Base-by-base conservation (phyloP, 2,113 vertebrate species). In the Paracanthobrama guichenoti region DNA sequence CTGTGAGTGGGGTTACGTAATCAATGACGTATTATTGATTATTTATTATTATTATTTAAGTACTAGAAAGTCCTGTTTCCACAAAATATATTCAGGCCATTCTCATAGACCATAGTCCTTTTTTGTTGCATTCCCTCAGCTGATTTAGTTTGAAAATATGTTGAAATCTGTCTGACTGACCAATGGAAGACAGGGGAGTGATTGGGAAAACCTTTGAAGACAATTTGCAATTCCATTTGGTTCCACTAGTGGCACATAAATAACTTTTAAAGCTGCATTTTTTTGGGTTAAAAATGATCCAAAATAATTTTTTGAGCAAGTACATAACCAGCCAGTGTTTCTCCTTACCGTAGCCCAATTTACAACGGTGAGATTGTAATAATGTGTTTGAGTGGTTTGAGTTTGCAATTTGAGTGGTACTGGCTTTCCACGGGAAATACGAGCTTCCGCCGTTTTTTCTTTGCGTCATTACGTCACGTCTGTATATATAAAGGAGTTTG, bases 1-100 rank as follows among this genome's bases (percentile, higher is more conserved):
- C n/a, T 78, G 60, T 66, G 14, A 74, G 31, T 78, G 74, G 60
- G 57, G 76, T 77, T 77, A 39, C 39, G 20, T n/a, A n/a, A 57
- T 59, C 28, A 59, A 8, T 60, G 0, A 39, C 24, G 20, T 39
- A n/a, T 76, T 57, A 69, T 72, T 72, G 22, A 31, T 31, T 31
- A 31, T 31, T 31, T 31, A 31, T 31, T 31, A 31, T 31, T 31
- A 31, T 31, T 31, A 31, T 31, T 31, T 31, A 31, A 31, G 28
- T 31, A 31, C 2, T 31, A 31, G 28, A 31, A 35, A 35, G 46
- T 74, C 13, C 13, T 74, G 24, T 71, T 44, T 71, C 35, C 67
- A 64, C 28, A 18, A 66, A 31, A 28, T 31, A 66, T 31, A 66
- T 66, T 31, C 26, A 64, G 62, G 7, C 26, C 28, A 64, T 31